Base-by-base conservation (phyloP, 2,113 vertebrate genomes). In the Gallinago undulata region DNA sequence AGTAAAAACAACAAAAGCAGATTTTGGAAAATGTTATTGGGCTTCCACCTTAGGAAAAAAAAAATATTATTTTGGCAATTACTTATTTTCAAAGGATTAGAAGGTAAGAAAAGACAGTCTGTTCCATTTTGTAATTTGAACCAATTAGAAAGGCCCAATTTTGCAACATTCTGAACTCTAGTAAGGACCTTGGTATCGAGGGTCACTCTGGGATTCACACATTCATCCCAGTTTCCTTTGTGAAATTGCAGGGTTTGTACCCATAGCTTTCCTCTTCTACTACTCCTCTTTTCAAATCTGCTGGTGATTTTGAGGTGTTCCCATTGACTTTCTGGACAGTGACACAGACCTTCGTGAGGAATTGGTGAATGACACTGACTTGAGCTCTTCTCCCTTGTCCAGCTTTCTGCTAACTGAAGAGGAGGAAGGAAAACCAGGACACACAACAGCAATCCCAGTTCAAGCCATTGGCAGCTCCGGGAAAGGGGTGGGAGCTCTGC, bases 1-100 rank as follows among this genome's bases (percentile, higher is more conserved):
- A 89, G 23, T 60, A 60, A 75, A 91, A 87, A 1, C 27, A 77
- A 23, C 18, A 75, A 75, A 81, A 88, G 28, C 57, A 47, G 64
- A 56, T 75, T 75, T 91, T 59, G 39, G 87, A 89, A 89, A 93
- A 91, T 53, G 41, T 74, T 92, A 79, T 59, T 85, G 85, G 62
- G 73, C 33, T 41, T 85, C 87, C 17, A 51, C 25, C 14, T 78
- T 66, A 66, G 72, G 66, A 69, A 70, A 87, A 62, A 70, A 70
- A 43, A 2, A 21, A 72, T 43, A 92, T 86, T 90, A 76, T 84
- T 94, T 69, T 72, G 84, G 13, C 60, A 91, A 69, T 92, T 83
- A 88, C 27, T 63, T 76, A 25, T 81, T 90, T 93, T 41, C 39
- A 72, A 89, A 84, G 50, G 50, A 43, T 90, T 84, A 63, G 69